Evolutionary conservation across 2,888 invertebrate species (phyloP).

Genomic region (Pachycephus smyrnensis): DNA sequence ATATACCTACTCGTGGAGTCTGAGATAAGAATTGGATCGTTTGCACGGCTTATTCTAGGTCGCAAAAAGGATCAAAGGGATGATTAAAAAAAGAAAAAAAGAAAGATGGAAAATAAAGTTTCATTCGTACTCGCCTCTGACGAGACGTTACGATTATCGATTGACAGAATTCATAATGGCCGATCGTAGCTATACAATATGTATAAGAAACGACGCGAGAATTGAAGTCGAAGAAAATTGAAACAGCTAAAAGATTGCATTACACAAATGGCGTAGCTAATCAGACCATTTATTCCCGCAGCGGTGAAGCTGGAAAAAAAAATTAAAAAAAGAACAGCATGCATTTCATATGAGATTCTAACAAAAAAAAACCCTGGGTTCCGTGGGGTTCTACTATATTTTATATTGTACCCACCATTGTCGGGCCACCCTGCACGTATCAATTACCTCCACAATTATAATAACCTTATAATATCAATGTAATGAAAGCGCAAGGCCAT

Average conservation of each 20-base stretch:
- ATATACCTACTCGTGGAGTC: background rate
- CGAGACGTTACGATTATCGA: background rate
- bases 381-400: background rate
- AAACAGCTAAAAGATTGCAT: conserved; percentile 47
- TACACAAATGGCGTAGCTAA: conserved; percentile 56
- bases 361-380: conserved; percentile 7
- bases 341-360: conserved; percentile 16
- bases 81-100: background rate
- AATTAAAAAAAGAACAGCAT: background rate
- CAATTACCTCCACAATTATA: conserved; percentile 57
- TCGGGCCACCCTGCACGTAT: conserved; percentile 32
- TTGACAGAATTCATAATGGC: background rate
- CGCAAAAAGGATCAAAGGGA: background rate
- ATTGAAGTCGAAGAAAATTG: conserved; percentile 1
- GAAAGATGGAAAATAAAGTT: background rate
- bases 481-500: conserved; percentile 33
- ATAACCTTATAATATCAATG: conserved; percentile 44
- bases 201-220: background rate
- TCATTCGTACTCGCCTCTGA: background rate
- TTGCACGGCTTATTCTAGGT: background rate
- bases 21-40: background rate
- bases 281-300: conserved; percentile 57
- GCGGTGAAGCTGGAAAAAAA: conserved; percentile 32
- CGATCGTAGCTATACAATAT: background rate
- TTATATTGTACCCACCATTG: background rate